Conservation (phyloP, 2,888 invertebrate species). For the Nyleta sp. region DNA sequence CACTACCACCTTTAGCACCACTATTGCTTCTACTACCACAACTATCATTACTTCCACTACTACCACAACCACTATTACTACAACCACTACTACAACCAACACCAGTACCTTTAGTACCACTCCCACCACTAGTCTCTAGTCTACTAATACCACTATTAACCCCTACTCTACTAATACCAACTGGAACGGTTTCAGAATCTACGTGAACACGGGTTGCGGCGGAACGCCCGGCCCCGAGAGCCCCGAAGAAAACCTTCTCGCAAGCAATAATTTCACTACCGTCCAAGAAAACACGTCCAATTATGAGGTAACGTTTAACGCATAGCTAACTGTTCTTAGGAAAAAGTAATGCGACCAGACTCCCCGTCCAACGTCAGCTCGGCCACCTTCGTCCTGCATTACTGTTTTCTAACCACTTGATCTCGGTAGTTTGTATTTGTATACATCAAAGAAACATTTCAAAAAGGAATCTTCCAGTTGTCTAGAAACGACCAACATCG, state of each 20-base stretch:
- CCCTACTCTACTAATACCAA: too few species aligned
- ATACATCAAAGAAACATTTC: slow-evolving; percentile 59
- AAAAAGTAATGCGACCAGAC: slow-evolving; percentile 34
- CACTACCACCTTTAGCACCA: too few species aligned
- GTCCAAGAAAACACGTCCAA: slow-evolving; percentile 73
- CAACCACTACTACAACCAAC: too few species aligned
- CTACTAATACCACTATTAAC: too few species aligned
- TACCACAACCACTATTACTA: too few species aligned
- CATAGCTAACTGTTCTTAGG: too few species aligned
- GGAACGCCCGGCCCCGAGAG: slow-evolving; percentile 89
- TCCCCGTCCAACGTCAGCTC: too few species aligned
- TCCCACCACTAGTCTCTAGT: too few species aligned
- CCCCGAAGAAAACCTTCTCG: slow-evolving; percentile 86
- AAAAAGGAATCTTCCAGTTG: slow-evolving; percentile 62
- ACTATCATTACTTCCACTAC: too few species aligned
- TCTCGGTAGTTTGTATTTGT: slow-evolving; percentile 7
- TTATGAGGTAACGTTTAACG: slow-evolving; percentile 73
- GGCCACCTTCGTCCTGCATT: too few species aligned
- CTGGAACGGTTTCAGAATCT: slow-evolving; percentile 89
- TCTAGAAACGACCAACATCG: slow-evolving; percentile 48
- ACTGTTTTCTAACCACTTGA: slow-evolving; percentile 17
- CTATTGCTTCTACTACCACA: too few species aligned
- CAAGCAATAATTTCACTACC: slow-evolving; percentile 70
- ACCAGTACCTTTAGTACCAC: too few species aligned
- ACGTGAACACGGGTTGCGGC: slow-evolving; percentile 91